Percentiles rank a stretch among this genome's conserved stretches.
These are phyloP conservation scores for Eupeodes luniger DNA, from an alignment of 2,888 invertebrate species.

Conservation along the genomic window DNA sequence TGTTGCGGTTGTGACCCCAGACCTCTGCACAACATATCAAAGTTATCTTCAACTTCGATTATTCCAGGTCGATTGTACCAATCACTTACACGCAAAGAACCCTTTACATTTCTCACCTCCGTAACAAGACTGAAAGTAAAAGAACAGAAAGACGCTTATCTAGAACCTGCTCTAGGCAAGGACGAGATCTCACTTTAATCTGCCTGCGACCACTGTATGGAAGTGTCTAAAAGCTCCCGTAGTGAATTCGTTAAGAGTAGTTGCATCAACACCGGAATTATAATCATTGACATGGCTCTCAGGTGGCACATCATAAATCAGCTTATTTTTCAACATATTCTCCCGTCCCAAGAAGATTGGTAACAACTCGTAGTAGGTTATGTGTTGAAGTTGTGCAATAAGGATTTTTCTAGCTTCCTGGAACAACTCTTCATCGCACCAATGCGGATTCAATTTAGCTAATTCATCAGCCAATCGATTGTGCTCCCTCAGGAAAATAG, in stretches of 20 bases:
- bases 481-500: constrained; percentile 85
- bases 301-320: constrained; percentile 81
- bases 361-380: constrained; percentile 85
- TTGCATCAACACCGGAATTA: constrained; percentile 85
- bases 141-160: not conserved
- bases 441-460: constrained; percentile 85
- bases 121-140: constrained; percentile 83
- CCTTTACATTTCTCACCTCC: constrained; percentile 83
- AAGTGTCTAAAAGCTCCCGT: constrained; percentile 88
- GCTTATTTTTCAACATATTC: constrained; percentile 83
- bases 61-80: constrained; percentile 86
- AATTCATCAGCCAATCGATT: constrained; percentile 84
- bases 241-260: constrained; percentile 87
- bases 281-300: constrained; percentile 85
- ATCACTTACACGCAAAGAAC: constrained; percentile 85
- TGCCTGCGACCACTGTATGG: constrained; percentile 86
- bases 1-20: constrained; percentile 91
- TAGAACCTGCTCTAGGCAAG: not conserved
- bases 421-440: constrained; percentile 85
- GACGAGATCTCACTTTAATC: constrained; percentile 83
- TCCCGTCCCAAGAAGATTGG: constrained; percentile 84
- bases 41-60: constrained; percentile 85
- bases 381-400: constrained; percentile 85
- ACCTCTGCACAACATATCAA: constrained; percentile 90
- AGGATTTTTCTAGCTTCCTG: constrained; percentile 85